phyloP scores from a whole-genome alignment of 2,113 vertebrate species.

The Tricholaema leucomelas region DNA sequence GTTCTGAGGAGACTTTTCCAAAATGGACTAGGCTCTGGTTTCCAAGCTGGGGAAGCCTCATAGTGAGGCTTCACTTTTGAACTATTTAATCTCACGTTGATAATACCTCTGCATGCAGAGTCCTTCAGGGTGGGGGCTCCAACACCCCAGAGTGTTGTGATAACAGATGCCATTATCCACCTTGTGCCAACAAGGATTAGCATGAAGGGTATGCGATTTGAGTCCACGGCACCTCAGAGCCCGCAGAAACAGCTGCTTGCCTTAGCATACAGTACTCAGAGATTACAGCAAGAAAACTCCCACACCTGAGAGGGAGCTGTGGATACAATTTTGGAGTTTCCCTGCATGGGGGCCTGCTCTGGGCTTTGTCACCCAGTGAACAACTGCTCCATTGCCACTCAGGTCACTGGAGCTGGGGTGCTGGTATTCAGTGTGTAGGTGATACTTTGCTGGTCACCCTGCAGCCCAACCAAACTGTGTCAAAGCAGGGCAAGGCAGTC shows the following conservation, averaged over 20 bases:
- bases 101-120: background rate
- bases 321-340: background rate
- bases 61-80: background rate
- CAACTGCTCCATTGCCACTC: background rate
- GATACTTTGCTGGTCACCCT: background rate
- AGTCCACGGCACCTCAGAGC: slow-evolving; percentile 41
- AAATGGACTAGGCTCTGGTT: background rate
- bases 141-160: background rate
- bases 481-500: background rate
- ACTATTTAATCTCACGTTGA: background rate
- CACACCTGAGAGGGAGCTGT: background rate
- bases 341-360: background rate
- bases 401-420: background rate
- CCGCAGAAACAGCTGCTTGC: slow-evolving; percentile 54
- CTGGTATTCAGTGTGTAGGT: background rate
- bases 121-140: background rate
- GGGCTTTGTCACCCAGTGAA: background rate
- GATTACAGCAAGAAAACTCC: background rate
- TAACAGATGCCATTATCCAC: slow-evolving; percentile 53
- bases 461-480: background rate
- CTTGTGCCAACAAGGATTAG: slow-evolving; percentile 56
- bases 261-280: background rate
- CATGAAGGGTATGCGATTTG: slow-evolving; percentile 55
- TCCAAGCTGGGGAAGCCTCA: background rate
- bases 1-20: background rate